Conservation (phyloP, 2,113 vertebrate genomes). For the Chaenogobius annularis region DNA sequence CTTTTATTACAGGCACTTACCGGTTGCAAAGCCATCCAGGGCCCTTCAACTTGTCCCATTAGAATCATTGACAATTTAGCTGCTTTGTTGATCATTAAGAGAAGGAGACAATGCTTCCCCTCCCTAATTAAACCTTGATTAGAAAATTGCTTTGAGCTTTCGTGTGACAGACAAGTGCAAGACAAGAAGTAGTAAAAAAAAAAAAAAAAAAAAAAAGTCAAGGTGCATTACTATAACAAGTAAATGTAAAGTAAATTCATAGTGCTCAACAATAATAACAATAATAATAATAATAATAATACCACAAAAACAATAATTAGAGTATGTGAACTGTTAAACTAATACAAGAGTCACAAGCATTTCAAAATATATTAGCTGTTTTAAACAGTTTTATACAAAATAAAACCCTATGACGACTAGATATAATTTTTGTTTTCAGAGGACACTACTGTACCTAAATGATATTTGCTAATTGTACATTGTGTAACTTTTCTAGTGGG, state of each 20-base stretch:
- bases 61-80: conserved; percentile 57
- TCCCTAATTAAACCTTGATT: conserved; percentile 71
- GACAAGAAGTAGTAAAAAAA: conserved; percentile 15
- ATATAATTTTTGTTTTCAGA: too few species aligned
- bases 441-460: too few species aligned
- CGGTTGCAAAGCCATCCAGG: conserved; percentile 40
- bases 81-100: conserved; percentile 55
- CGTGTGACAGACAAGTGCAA: conserved; percentile 23
- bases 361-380: too few species aligned
- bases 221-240: conserved; percentile 31
- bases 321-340: too few species aligned
- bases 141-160: conserved; percentile 59
- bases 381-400: too few species aligned
- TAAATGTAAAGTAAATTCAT: background rate
- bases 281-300: too few species aligned
- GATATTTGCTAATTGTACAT: too few species aligned
- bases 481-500: too few species aligned
- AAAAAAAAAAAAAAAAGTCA: too few species aligned
- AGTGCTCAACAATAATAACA: background rate
- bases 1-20: conserved; percentile 25
- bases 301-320: too few species aligned
- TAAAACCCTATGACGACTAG: too few species aligned
- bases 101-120: conserved; percentile 45
- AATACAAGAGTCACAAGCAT: too few species aligned
- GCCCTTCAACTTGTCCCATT: conserved; percentile 50